Percentiles rank a stretch among this genome's conserved stretches.
phyloP scores from a whole-genome alignment of 23 tunicate genomes.

The Styela plicata region DNA sequence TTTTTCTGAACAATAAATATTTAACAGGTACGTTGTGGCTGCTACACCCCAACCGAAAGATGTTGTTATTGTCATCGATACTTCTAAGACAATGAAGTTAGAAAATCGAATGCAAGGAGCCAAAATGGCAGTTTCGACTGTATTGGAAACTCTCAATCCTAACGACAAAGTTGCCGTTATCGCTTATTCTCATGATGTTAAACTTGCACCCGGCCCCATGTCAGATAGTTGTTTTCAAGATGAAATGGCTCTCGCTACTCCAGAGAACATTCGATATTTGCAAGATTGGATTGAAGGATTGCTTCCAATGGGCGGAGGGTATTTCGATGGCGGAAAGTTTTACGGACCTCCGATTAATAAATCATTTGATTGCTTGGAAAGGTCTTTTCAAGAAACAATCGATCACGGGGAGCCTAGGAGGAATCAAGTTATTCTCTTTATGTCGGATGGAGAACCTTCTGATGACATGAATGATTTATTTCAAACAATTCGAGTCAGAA shows the following conservation, averaged over 20 bases:
- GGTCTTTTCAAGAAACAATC: slow-evolving; percentile 19
- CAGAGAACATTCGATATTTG: slow-evolving; percentile 45
- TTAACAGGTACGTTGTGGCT: slow-evolving; percentile 75
- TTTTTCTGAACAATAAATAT: too few relatives aligned
- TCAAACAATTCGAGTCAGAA: slow-evolving; percentile 37
- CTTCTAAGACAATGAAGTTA: slow-evolving; percentile 56
- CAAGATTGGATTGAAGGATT: slow-evolving; percentile 25
- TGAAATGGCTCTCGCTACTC: slow-evolving; percentile 64
- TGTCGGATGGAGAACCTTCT: slow-evolving; percentile 83
- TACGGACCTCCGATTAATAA: slow-evolving; percentile 36
- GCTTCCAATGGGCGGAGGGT: too few relatives aligned
- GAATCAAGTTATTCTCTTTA: slow-evolving; percentile 63
- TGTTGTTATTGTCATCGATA: slow-evolving; percentile 60
- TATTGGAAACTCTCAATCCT: slow-evolving; percentile 59
- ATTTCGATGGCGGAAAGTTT: slow-evolving; percentile 53
- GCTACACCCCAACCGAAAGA: slow-evolving; percentile 75
- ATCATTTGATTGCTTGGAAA: slow-evolving; percentile 53
- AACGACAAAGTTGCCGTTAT: slow-evolving; percentile 58
- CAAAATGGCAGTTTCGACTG: slow-evolving; percentile 56
- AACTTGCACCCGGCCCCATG: neutral
- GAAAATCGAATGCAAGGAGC: slow-evolving; percentile 51
- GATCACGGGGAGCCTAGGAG: neutral
- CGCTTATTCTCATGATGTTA: slow-evolving; percentile 34
- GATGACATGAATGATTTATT: slow-evolving; percentile 46
- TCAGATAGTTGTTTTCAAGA: slow-evolving; percentile 28